Evolutionary conservation across 2,888 invertebrate species (phyloP).

Genomic region (Andrena minutula): DNA sequence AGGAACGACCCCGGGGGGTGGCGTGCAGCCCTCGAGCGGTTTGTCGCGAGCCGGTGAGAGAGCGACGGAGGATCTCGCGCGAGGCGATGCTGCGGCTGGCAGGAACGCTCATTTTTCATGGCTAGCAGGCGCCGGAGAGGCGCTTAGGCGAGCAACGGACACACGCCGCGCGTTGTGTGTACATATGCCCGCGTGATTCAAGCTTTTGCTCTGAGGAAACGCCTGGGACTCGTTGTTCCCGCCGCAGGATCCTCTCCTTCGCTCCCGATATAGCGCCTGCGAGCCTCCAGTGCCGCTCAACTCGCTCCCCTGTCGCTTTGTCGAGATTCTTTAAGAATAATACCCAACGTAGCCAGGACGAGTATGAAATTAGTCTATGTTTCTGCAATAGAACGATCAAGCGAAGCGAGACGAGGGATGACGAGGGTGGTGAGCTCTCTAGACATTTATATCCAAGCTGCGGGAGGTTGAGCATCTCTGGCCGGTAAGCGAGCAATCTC

Average conservation of each 20-base stretch:
- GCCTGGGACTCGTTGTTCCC: slow-evolving; percentile 56
- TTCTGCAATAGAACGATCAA: too few species aligned
- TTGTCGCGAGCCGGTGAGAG: slow-evolving; percentile 6
- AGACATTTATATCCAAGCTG: slow-evolving; percentile 45
- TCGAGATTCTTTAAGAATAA: too few species aligned
- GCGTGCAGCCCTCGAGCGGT: neutral
- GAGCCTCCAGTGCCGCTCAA: slow-evolving; percentile 17
- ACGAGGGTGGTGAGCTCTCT: neutral
- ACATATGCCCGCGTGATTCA: slow-evolving; percentile 21
- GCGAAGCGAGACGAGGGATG: too few species aligned
- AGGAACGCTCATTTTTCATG: slow-evolving; percentile 80
- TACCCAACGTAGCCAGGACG: too few species aligned
- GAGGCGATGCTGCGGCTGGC: slow-evolving; percentile 64
- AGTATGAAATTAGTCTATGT: too few species aligned
- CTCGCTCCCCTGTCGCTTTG: neutral
- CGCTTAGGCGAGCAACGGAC: slow-evolving; percentile 60
- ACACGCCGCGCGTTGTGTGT: slow-evolving; percentile 11
- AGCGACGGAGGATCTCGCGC: slow-evolving; percentile 6
- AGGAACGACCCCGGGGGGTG: neutral
- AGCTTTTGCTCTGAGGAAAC: slow-evolving; percentile 63
- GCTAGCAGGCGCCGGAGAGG: slow-evolving; percentile 78
- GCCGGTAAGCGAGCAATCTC: slow-evolving; percentile 74
- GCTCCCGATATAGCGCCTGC: slow-evolving; percentile 48
- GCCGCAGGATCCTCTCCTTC: slow-evolving; percentile 51
- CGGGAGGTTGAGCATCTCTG: slow-evolving; percentile 68